A percentile compares a stretch with the other conserved stretches of the same genome.
phyloP scores from a whole-genome alignment of 2,113 vertebrate genomes.

The Halcyon malimbica region DNA sequence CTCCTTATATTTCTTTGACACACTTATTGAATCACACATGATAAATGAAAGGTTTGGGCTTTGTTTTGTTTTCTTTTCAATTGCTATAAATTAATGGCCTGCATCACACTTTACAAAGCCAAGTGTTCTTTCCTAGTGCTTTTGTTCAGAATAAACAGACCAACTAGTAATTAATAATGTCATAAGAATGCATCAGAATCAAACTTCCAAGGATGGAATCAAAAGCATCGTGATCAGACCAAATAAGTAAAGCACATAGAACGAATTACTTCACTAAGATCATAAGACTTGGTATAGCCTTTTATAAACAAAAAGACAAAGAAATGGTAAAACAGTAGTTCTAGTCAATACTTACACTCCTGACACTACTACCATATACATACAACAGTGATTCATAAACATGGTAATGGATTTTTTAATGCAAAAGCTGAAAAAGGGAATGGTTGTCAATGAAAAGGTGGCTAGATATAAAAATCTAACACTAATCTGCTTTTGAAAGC shows the following conservation, averaged over 20 bases:
- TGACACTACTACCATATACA: neutral
- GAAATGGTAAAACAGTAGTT: neutral
- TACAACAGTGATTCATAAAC: accelerated
- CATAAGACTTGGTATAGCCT: neutral
- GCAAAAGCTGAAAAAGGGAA: neutral
- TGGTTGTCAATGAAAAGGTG: neutral
- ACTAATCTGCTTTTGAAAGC: neutral
- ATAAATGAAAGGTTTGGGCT: neutral
- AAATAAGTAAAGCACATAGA: neutral
- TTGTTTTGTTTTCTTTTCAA: neutral
- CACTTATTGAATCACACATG: neutral
- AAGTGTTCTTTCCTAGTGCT: neutral
- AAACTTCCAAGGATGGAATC: neutral
- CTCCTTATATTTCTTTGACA: neutral
- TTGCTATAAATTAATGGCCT: neutral
- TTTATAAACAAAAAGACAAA: neutral
- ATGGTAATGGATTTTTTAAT: neutral
- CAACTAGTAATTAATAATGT: neutral
- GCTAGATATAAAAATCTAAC: neutral
- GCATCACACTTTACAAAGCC: neutral
- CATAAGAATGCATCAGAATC: neutral
- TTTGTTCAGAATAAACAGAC: neutral
- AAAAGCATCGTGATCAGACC: neutral
- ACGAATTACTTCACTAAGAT: neutral
- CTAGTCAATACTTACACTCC: neutral